These are phyloP conservation scores for Chinchilla lanigera DNA, from an alignment of 2,113 vertebrate genomes.

Conservation along the genomic window DNA sequence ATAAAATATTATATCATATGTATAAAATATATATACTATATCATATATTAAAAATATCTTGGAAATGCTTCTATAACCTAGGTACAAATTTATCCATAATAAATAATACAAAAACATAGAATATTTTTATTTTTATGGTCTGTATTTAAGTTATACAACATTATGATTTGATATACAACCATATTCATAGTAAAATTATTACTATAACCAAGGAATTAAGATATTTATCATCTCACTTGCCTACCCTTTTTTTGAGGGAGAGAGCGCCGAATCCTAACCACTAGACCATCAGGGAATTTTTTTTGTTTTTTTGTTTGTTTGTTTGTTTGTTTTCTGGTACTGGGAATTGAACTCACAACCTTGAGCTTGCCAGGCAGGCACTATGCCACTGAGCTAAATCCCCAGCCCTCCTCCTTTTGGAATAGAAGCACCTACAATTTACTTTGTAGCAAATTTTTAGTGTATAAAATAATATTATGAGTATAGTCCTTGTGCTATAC, in stretches of 20 bases:
- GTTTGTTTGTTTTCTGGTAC: no score
- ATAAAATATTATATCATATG: background rate
- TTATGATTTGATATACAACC: background rate
- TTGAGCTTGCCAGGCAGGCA: no score
- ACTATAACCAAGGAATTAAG: background rate
- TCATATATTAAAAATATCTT: background rate
- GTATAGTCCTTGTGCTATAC: background rate
- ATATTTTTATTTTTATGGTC: background rate
- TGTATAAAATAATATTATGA: background rate
- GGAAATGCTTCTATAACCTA: background rate
- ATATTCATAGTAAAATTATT: background rate
- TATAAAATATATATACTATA: no score
- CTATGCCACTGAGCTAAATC: no score
- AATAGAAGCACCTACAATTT: background rate
- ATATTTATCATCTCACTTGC: background rate
- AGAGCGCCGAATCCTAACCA: no score
- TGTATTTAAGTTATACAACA: background rate
- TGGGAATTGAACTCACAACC: no score
- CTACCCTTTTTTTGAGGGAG: background rate
- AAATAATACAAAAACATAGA: background rate
- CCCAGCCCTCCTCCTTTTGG: no score
- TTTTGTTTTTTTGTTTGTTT: no score
- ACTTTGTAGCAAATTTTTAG: background rate
- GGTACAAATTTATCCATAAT: background rate
- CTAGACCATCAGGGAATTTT: no score